Conservation (phyloP, 64 coral and sea anemone species). For the Astreopora myriophthalma region DNA sequence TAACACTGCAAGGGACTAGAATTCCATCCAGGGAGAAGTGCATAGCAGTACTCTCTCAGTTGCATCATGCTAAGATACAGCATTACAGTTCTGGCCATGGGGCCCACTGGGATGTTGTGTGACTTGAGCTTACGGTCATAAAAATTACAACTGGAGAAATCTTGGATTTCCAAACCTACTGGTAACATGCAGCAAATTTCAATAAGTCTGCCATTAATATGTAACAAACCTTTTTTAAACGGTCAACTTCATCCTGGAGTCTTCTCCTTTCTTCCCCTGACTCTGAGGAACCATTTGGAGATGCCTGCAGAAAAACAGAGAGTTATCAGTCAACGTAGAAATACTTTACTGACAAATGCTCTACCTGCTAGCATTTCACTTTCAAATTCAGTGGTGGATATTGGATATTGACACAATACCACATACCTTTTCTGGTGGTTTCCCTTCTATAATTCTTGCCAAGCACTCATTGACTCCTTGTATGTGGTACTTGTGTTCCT, state of each 20-base stretch:
- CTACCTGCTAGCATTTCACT: too few species aligned
- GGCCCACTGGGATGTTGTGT: too few species aligned
- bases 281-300: not conserved
- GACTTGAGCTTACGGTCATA: too few species aligned
- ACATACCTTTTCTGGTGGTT: slow-evolving; percentile 24
- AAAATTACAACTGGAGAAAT: too few species aligned
- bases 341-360: too few species aligned
- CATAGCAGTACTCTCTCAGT: too few species aligned
- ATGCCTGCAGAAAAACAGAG: not conserved
- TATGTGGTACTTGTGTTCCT: slow-evolving; percentile 69
- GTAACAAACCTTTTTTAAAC: slow-evolving; percentile 9
- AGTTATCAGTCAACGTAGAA: too few species aligned
- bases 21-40: too few species aligned
- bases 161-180: not conserved
- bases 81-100: too few species aligned
- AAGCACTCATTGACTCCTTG: slow-evolving; percentile 70
- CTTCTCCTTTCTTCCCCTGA: not conserved
- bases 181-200: not conserved
- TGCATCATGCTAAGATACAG: too few species aligned
- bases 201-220: not conserved
- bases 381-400: too few species aligned
- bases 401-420: not conserved
- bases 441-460: slow-evolving; percentile 40
- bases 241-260: slow-evolving; percentile 21
- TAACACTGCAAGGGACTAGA: too few species aligned